A percentile compares a stretch with the other conserved stretches of the same genome.
These are phyloP conservation scores for Planiliza haematocheilus DNA, from an alignment of 2,113 vertebrate species.

Conservation along the genomic window DNA sequence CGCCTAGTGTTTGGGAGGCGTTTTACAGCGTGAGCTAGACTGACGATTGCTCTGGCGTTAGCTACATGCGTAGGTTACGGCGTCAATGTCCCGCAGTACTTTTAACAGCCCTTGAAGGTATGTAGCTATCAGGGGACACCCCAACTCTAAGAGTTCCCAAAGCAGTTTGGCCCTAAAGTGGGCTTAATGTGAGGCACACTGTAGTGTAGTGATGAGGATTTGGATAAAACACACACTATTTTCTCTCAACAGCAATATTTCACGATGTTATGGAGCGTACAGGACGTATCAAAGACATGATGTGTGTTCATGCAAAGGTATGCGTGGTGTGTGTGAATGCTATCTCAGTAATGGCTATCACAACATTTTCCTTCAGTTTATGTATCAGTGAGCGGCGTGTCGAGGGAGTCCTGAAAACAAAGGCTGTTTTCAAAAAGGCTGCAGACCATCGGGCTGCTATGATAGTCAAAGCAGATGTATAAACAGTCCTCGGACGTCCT, in stretches of 20 bases:
- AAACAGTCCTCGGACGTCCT: conserved; percentile 54
- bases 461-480: conserved; percentile 68
- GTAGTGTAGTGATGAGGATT: no score
- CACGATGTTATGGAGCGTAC: conserved; percentile 22
- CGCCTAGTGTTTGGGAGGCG: no score
- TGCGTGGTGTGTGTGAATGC: not conserved
- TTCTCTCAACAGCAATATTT: conserved; percentile 34
- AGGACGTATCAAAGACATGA: conserved; percentile 3
- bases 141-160: no score
- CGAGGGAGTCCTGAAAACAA: conserved; percentile 57
- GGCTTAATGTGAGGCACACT: no score
- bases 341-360: conserved; percentile 25
- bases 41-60: no score
- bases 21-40: no score
- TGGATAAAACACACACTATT: not conserved
- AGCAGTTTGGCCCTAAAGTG: no score
- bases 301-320: not conserved
- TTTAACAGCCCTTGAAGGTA: no score
- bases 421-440: conserved; percentile 53
- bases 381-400: conserved; percentile 48
- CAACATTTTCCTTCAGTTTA: conserved; percentile 35
- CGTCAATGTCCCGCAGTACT: no score
- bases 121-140: no score
- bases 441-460: conserved; percentile 34
- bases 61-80: no score